Evolutionary conservation across 2,797 vertebrate genomes (phyloP).

Genomic region (Amblyraja radiata): DNA sequence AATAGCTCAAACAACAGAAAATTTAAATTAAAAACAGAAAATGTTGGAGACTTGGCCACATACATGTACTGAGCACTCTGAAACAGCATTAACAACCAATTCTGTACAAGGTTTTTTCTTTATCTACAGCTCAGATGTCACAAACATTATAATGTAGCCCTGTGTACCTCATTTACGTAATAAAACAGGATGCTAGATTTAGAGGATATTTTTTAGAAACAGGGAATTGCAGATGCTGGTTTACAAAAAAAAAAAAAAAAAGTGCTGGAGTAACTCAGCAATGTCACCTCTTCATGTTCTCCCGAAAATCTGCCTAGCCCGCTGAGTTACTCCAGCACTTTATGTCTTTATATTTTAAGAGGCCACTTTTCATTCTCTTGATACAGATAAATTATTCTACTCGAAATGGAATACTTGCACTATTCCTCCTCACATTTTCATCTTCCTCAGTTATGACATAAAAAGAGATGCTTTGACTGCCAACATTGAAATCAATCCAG

Average conservation of each 20-base stretch:
- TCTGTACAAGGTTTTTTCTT: not conserved
- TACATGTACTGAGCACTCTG: not conserved
- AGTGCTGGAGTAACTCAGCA: too few relatives aligned
- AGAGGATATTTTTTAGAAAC: not conserved
- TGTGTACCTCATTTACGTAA: not conserved
- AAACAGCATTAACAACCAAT: not conserved
- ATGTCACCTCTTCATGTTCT: too few relatives aligned
- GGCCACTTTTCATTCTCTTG: not conserved
- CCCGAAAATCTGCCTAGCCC: too few relatives aligned
- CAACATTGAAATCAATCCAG: constrained; percentile 93
- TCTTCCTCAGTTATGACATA: constrained; percentile 71
- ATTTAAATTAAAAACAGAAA: too few relatives aligned
- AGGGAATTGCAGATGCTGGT: too few relatives aligned
- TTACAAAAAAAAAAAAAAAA: too few relatives aligned
- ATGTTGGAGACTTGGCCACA: too few relatives aligned
- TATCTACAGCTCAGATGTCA: not conserved
- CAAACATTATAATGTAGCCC: not conserved
- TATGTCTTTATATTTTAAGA: not conserved
- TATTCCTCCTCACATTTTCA: constrained; percentile 57
- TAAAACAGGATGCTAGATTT: not conserved
- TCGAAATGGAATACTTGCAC: constrained; percentile 32
- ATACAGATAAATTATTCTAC: not conserved
- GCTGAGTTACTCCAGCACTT: too few relatives aligned
- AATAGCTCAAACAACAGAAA: too few relatives aligned
- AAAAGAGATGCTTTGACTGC: constrained; percentile 83